Evolutionary conservation across 2,113 vertebrate species (phyloP), one percentile per base, ranked within the genome.

Genomic region (Amblyornis subalaris): DNA sequence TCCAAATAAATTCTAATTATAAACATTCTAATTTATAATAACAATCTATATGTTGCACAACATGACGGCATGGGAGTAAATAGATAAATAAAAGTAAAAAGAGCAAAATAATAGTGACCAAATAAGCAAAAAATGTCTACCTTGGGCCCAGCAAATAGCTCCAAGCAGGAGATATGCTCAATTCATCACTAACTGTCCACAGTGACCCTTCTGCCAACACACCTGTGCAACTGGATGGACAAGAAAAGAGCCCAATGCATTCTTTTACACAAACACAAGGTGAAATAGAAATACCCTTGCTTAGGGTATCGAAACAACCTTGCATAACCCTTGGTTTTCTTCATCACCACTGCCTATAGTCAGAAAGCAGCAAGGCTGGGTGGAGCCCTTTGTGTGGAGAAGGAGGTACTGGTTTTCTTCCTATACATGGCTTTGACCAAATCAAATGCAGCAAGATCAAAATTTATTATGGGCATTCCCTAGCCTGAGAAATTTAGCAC

Each of bases 301-400:
- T 69, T 45, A 38, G 20, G 23, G 9, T 53, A 21, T 22, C 20
- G 23, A 38, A 86, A 38, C 45, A 45, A 4, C 3, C 45, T 45
- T 76, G 22, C 18, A 70, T 7, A 76, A 47, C 15, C 38, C 36
- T 58, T 55, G 38, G 17, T 48, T 10, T 40, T 54, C 29, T 55
- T 62, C 2, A 1, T 19, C 67, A 51, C 26, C 35, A 38, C 14
- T 79, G 45, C 50, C 78, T 44, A 25, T 0, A 61, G 38, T 15
- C 26, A 66, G 57, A 81, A 91, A 83, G 54, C 50, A 91, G 74
- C 25, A 54, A 50, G 58, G 54, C 17, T 55, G 22, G 0, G 1
- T 1, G 2, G 12, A 40, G 15, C 25, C 50, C 14, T 69, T 69
- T 0, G 0, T 15, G 16, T 18, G 20, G 12, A 36, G 36, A 67